A percentile compares a stretch with the other conserved stretches of the same genome.
These are phyloP conservation scores for Cryptotis parvus DNA, from an alignment of 2,113 vertebrate genomes.

Conservation along the genomic window DNA sequence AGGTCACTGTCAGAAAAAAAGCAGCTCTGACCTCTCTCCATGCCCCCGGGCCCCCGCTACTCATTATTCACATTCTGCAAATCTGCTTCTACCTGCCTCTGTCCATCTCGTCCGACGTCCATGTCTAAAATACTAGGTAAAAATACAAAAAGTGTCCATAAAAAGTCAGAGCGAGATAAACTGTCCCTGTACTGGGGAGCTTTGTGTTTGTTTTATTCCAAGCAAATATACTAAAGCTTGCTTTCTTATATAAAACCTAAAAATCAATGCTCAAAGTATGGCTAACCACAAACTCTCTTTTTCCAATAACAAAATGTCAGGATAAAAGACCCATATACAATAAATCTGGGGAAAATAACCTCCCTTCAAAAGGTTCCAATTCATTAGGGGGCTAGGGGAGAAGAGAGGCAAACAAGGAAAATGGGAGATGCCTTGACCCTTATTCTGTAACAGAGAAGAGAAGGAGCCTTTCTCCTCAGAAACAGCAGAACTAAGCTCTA, in stretches of 20 bases:
- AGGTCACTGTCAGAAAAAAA: constrained; percentile 33
- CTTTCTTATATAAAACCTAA: constrained; percentile 67
- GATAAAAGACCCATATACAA: constrained; percentile 64
- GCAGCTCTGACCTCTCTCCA: not conserved
- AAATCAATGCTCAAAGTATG: constrained; percentile 70
- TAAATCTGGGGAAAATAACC: not conserved
- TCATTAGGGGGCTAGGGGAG: not conserved
- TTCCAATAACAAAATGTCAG: constrained; percentile 69
- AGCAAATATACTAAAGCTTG: constrained; percentile 68
- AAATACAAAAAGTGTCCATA: constrained; percentile 52
- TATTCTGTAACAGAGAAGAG: constrained; percentile 27
- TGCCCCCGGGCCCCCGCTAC: not conserved
- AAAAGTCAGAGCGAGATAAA: constrained; percentile 67
- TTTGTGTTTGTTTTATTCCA: constrained; percentile 70
- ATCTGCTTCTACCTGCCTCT: constrained; percentile 59
- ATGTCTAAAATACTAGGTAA: constrained; percentile 50
- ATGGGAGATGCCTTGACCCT: not conserved
- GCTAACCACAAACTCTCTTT: constrained; percentile 58
- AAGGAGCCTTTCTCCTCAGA: not conserved
- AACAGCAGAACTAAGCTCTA: constrained; percentile 27
- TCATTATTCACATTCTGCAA: constrained; percentile 47
- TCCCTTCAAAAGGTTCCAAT: constrained; percentile 47
- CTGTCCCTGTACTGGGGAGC: constrained; percentile 40
- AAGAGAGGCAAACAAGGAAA: constrained; percentile 44
- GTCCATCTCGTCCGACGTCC: constrained; percentile 61